Evolutionary conservation across 1,140 invertebrate species (phyloP).

Genomic region (Tetragonula clypearis): DNA sequence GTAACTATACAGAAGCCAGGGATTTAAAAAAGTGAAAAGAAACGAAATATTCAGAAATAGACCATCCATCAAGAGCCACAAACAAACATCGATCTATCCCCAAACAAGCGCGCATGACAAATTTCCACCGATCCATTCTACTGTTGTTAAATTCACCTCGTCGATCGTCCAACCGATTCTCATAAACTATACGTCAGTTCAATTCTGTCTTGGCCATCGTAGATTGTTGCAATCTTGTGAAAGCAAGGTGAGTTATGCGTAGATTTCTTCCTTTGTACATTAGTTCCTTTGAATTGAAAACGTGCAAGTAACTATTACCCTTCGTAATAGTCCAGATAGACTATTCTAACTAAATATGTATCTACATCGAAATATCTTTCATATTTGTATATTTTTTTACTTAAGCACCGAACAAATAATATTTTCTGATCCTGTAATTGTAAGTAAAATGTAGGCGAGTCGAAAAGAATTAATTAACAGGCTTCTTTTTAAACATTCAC

Average conservation of each 20-base stretch:
- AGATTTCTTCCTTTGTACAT: not conserved
- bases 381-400: no score
- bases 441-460: no score
- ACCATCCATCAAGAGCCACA: constrained; percentile 23
- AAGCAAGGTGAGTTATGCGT: not conserved
- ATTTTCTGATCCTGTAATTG: no score
- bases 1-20: not conserved
- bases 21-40: not conserved
- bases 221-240: not conserved
- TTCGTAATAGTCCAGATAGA: no score
- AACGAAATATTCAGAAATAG: not conserved
- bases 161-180: not conserved
- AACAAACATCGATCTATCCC: constrained; percentile 20
- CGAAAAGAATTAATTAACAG: no score
- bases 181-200: not conserved
- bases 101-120: not conserved
- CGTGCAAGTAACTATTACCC: no score
- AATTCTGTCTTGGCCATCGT: not conserved
- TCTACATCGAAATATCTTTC: no score
- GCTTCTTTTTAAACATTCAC: no score
- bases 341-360: no score
- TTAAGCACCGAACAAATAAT: no score
- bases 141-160: constrained; percentile 15
- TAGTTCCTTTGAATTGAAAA: not conserved
- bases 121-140: constrained; percentile 5